phyloP scores from a whole-genome alignment of 2,888 invertebrate species.

The Cataglyphis rosenhaueri region DNA sequence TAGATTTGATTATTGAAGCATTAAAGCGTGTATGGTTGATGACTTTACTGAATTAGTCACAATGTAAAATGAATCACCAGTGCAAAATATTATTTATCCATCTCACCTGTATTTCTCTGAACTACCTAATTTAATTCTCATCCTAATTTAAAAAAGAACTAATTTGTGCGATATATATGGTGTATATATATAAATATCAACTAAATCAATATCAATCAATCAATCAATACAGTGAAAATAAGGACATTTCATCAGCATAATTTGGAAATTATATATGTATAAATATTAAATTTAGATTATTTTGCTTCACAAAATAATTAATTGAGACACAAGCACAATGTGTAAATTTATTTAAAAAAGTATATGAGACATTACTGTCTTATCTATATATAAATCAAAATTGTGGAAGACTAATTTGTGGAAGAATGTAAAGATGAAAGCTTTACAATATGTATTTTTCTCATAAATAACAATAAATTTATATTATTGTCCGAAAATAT shows the following conservation, averaged over 20 bases:
- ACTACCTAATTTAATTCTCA: neutral
- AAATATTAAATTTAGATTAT: constrained; percentile 38
- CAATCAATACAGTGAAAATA: constrained; percentile 2
- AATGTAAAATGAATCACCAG: constrained; percentile 14
- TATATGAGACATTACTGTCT: constrained; percentile 68
- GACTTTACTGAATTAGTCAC: neutral
- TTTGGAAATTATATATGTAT: neutral
- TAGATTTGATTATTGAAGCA: neutral
- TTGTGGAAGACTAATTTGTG: constrained; percentile 66
- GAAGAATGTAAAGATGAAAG: constrained; percentile 48
- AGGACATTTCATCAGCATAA: neutral
- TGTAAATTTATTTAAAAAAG: constrained; percentile 58
- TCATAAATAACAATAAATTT: constrained; percentile 48
- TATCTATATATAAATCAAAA: constrained; percentile 57
- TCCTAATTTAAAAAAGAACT: constrained; percentile 2
- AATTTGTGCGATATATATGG: neutral
- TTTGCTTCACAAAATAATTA: neutral
- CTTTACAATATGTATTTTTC: constrained; percentile 38
- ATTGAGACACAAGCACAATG: constrained; percentile 36
- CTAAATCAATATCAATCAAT: neutral
- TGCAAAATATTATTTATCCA: neutral
- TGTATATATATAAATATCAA: neutral
- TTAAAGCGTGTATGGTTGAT: constrained; percentile 11
- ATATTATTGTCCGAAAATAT: constrained; percentile 40
- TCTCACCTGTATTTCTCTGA: neutral